phyloP scores from a whole-genome alignment of 92 coral and sea anemone genomes.

The Phenganax subtilis region DNA sequence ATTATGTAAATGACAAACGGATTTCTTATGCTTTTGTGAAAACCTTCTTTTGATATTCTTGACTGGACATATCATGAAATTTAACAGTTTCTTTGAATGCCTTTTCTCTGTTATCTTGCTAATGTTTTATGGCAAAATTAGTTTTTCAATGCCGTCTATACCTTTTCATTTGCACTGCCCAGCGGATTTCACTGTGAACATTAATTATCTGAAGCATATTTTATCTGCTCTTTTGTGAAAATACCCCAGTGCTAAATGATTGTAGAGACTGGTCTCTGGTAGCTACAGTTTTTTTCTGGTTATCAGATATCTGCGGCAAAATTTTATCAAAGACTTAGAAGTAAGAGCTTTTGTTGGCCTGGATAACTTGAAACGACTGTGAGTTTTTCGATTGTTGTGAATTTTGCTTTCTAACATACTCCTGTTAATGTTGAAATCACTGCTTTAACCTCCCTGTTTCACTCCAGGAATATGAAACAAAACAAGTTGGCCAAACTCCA shows the following conservation, averaged over 20 bases:
- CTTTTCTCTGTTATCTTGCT: not conserved
- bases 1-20: not conserved
- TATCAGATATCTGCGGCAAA: slow-evolving; percentile 9
- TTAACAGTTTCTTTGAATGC: not conserved
- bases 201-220: not conserved
- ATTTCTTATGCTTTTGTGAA: not conserved
- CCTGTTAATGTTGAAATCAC: not conserved
- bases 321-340: slow-evolving; percentile 9
- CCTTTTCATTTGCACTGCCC: slow-evolving; percentile 4
- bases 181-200: not conserved
- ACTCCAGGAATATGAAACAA: not conserved
- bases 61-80: not conserved
- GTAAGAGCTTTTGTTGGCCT: slow-evolving; percentile 38
- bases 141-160: not conserved
- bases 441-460: not conserved
- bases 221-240: not conserved
- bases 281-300: not conserved
- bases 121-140: slow-evolving; percentile 1
- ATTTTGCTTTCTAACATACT: not conserved
- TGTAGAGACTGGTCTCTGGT: not conserved
- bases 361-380: slow-evolving; percentile 30
- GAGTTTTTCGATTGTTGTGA: not conserved
- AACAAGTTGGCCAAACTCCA: slow-evolving; percentile 26
- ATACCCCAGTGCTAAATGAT: not conserved
- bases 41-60: not conserved